These are phyloP conservation scores for Catharus bicknelli DNA, from an alignment of 2,113 vertebrate genomes.

Conservation along the genomic window DNA sequence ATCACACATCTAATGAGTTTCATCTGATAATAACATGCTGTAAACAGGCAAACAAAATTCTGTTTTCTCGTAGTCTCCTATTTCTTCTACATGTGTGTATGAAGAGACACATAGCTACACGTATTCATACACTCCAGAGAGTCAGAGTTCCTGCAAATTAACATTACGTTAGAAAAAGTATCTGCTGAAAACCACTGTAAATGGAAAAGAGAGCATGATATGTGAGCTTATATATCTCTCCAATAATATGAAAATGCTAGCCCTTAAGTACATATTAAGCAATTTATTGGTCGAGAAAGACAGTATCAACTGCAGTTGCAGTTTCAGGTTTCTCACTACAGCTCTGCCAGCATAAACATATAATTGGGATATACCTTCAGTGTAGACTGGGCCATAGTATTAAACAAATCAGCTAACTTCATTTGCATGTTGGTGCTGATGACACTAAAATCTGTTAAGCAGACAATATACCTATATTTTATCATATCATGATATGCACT, in stretches of 20 bases:
- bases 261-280: background rate
- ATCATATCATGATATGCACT: background rate
- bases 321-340: background rate
- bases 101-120: background rate
- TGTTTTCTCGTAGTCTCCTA: background rate
- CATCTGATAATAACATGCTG: background rate
- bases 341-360: background rate
- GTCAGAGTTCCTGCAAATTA: background rate
- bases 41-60: background rate
- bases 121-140: fast-evolving
- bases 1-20: background rate
- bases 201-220: background rate
- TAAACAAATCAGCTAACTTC: background rate
- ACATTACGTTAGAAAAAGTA: background rate
- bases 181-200: background rate
- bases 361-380: background rate
- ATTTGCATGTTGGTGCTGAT: background rate
- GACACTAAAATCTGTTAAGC: background rate
- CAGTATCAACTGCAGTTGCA: background rate
- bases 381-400: background rate
- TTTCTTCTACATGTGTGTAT: background rate
- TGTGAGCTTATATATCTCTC: background rate
- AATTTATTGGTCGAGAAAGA: background rate
- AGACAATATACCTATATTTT: background rate
- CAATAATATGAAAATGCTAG: background rate